Base-by-base conservation (phyloP, 2,888 invertebrate genomes). In the Xanthorhoe spadicearia region DNA sequence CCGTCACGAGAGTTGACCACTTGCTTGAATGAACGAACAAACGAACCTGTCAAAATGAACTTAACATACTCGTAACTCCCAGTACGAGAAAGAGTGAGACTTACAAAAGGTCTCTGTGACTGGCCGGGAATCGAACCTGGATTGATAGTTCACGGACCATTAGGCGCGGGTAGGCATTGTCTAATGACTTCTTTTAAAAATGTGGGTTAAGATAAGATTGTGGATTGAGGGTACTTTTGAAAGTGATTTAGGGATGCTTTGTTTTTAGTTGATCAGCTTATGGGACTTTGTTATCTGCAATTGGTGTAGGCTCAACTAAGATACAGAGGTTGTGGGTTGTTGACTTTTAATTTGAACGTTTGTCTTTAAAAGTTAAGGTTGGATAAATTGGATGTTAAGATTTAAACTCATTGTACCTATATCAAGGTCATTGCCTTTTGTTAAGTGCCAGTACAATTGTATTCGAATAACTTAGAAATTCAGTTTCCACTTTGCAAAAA, bases 101-200 rank as follows among this genome's bases (percentile, higher is more conserved):
- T 51, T 38, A 38, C 43, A 23, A 38, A 51, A 43, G 38, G 50
- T 59, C 38, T 59, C 59, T 55, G 60, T 55, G 64, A n/a, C 48
- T 38, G 57, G 53, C 58, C 59, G 61, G 61, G 69, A 73, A 61
- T 70, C 66, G 68, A 74, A 69, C 69, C 62, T 74, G 81, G 79
- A 82, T 81, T 81, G 84, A 83, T 83, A 81, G 79, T 84, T 84
- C 82, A 83, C 84, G 80, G 80, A 68, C 80, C 84, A 84, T 84
- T 84, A 82, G 74, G 76, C 83, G 77, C 74, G 71, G 66, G 74
- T 73, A 75, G 75, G 70, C 72, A 59, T 73, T 74, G 79, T 76
- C 80, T 80, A 65, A 68, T 68, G 63, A 64, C 55, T 68, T 61
- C 49, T 56, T 66, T n/a, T 50, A 59, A 71, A 70, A 61, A 60